phyloP scores from a whole-genome alignment of 2,113 vertebrate genomes.

The zebrafish (Danio rerio) region GRCz12tu NC_133188.1:47407501-47408000 shows the following conservation, averaged over 20 bases:
- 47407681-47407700: background rate
- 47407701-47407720: background rate
- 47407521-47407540: constrained; percentile 44
- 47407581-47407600: background rate
- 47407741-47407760: background rate
- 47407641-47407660: background rate
- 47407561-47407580: background rate
- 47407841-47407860: too few relatives aligned
- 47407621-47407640: background rate
- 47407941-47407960: too few relatives aligned
- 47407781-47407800: background rate
- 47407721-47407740: too few relatives aligned
- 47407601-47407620: constrained; percentile 23
- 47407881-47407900: too few relatives aligned
- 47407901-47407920: too few relatives aligned
- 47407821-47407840: too few relatives aligned
- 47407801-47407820: too few relatives aligned
- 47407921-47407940: too few relatives aligned
- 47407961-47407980: too few relatives aligned
- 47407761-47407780: background rate
- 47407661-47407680: background rate
- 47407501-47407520: constrained; percentile 17
- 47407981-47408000: too few relatives aligned
- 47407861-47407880: too few relatives aligned
- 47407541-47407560: constrained; percentile 30